Evolutionary conservation across 2,888 invertebrate species (phyloP).

Genomic region (Microctonus hyperodae): DNA sequence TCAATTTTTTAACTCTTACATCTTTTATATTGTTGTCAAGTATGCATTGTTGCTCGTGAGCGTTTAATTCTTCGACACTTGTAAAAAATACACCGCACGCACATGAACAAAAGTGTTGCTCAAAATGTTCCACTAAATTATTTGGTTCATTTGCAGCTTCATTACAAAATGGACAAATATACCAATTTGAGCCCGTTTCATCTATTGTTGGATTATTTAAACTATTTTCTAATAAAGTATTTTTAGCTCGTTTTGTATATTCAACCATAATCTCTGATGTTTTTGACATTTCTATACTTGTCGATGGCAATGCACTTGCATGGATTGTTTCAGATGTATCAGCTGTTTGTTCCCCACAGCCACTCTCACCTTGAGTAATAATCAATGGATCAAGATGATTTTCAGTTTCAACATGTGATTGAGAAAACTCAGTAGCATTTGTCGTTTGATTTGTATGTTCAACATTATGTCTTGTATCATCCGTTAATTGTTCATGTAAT

Average conservation of each 20-base stretch:
- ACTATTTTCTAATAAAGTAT: slow-evolving; percentile 50
- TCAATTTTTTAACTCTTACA: slow-evolving; percentile 11
- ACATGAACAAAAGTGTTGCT: slow-evolving; percentile 59
- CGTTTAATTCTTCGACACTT: slow-evolving; percentile 61
- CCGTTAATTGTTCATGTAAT: slow-evolving; percentile 48
- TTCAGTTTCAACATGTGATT: slow-evolving; percentile 41
- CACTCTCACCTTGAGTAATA: slow-evolving; percentile 27
- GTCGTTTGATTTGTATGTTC: slow-evolving; percentile 46
- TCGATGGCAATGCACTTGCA: slow-evolving; percentile 47
- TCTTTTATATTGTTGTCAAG: neutral
- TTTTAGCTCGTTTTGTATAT: slow-evolving; percentile 54
- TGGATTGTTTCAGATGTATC: slow-evolving; percentile 26
- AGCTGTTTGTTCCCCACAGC: neutral
- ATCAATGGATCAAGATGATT: slow-evolving; percentile 47
- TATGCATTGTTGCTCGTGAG: slow-evolving; percentile 53
- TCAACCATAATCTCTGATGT: slow-evolving; percentile 52
- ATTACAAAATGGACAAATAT: slow-evolving; percentile 60
- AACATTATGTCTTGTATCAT: slow-evolving; percentile 42
- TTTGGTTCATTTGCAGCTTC: slow-evolving; percentile 55
- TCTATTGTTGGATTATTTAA: slow-evolving; percentile 57
- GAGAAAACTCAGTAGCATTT: slow-evolving; percentile 44
- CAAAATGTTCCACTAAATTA: slow-evolving; percentile 53
- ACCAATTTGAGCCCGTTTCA: slow-evolving; percentile 57
- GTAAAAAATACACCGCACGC: slow-evolving; percentile 64
- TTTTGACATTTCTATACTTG: slow-evolving; percentile 48